Conservation (phyloP, 2,797 vertebrate genomes). For the Falco biarmicus region DNA sequence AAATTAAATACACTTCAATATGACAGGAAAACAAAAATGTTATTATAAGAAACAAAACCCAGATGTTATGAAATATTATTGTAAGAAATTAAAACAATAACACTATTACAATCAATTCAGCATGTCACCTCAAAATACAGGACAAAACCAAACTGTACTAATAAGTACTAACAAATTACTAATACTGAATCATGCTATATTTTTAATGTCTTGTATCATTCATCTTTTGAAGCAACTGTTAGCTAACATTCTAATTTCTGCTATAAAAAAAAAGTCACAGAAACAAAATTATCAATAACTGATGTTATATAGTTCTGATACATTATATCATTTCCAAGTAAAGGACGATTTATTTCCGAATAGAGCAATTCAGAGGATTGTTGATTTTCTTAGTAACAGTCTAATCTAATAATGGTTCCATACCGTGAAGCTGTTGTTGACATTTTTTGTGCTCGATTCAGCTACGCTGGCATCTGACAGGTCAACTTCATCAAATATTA, state of each 20-base stretch:
- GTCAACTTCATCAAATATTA: constrained; percentile 99
- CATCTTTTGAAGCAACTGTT: background rate
- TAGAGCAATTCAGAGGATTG: background rate
- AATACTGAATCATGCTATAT: background rate
- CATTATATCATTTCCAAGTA: background rate
- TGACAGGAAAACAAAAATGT: background rate
- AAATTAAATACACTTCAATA: background rate
- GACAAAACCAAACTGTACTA: background rate
- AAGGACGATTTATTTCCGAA: background rate
- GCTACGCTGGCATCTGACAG: constrained; percentile 98
- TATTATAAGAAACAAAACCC: background rate
- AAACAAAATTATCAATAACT: background rate
- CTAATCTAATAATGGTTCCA: constrained; percentile 59
- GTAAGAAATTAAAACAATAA: background rate
- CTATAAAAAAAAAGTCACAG: background rate
- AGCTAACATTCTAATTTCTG: background rate
- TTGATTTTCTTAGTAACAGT: background rate
- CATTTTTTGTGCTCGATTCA: constrained; percentile 99
- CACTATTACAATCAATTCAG: background rate
- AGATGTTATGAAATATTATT: background rate
- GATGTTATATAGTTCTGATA: background rate
- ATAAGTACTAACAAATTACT: background rate
- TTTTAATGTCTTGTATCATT: background rate
- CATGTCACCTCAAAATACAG: background rate
- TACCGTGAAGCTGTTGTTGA: constrained; percentile 99